phyloP scores from a whole-genome alignment of 2,888 invertebrate genomes.

The Carterocephalus palaemon region DNA sequence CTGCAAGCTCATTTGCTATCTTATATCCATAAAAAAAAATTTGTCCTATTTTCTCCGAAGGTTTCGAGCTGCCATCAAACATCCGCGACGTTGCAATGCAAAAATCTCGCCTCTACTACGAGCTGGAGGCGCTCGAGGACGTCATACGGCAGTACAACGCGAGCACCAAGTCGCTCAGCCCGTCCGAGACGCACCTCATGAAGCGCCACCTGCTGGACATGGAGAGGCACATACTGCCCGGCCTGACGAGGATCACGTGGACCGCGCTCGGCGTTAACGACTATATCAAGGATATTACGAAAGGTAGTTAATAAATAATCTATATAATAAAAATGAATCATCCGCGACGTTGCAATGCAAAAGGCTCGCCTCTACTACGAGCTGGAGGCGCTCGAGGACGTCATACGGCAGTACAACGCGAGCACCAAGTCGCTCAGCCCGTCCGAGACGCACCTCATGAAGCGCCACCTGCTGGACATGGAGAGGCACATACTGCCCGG shows the following conservation, averaged over 20 bases:
- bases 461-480: constrained; percentile 82
- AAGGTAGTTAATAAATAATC: constrained; percentile 44
- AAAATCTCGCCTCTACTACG: constrained; percentile 81
- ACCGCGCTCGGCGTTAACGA: constrained; percentile 89
- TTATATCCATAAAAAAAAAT: too few relatives aligned
- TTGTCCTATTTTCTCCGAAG: constrained; percentile 37
- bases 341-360: constrained; percentile 78
- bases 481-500: constrained; percentile 90
- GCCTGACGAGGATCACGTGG: constrained; percentile 91
- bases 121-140: constrained; percentile 79
- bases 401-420: constrained; percentile 82
- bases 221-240: constrained; percentile 88
- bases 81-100: constrained; percentile 80
- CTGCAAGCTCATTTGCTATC: too few relatives aligned
- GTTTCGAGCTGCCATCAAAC: constrained; percentile 64
- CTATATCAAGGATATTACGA: constrained; percentile 78
- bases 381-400: constrained; percentile 78
- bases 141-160: constrained; percentile 83
- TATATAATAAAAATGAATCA: background rate
- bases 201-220: constrained; percentile 83
- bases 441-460: constrained; percentile 85
- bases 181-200: constrained; percentile 85
- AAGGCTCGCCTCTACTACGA: constrained; percentile 82
- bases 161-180: constrained; percentile 81
- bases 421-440: constrained; percentile 82